phyloP scores from a whole-genome alignment of 2,888 invertebrate genomes.

The Thumatha senex region DNA sequence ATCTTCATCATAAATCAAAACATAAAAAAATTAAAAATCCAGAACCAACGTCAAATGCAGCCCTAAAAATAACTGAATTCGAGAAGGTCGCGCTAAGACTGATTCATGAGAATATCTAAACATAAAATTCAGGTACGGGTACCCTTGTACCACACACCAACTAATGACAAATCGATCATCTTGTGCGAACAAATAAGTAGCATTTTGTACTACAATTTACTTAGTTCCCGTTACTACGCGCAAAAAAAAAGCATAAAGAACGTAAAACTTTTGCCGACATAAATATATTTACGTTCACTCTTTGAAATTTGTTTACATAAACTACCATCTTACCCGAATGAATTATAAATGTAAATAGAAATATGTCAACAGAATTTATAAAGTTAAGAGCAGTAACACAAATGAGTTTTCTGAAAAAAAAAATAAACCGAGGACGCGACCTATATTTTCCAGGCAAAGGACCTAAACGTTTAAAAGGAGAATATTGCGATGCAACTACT shows the following conservation, averaged over 20 bases:
- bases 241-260: too few relatives aligned
- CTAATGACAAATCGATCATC: too few relatives aligned
- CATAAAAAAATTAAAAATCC: conserved; percentile 12
- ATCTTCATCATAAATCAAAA: conserved; percentile 17
- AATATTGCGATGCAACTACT: conserved; percentile 31
- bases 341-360: conserved; percentile 39
- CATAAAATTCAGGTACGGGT: too few relatives aligned
- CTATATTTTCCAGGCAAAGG: conserved; percentile 43
- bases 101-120: conserved; percentile 5
- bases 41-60: conserved; percentile 16
- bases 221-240: too few relatives aligned
- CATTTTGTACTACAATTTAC: too few relatives aligned
- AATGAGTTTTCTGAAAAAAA: conserved; percentile 21
- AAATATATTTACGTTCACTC: neutral
- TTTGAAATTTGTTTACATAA: conserved; percentile 6
- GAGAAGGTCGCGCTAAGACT: conserved; percentile 15
- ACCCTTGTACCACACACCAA: too few relatives aligned
- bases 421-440: conserved; percentile 35
- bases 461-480: conserved; percentile 34
- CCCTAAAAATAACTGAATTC: conserved; percentile 10
- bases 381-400: conserved; percentile 23
- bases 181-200: too few relatives aligned
- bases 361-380: conserved; percentile 25
- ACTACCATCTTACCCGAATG: conserved; percentile 9
- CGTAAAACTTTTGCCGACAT: too few relatives aligned